A percentile compares a stretch with the other conserved stretches of the same genome.
Conservation (phyloP, 2,113 vertebrate genomes). For the Saguinus imperator region DNA sequence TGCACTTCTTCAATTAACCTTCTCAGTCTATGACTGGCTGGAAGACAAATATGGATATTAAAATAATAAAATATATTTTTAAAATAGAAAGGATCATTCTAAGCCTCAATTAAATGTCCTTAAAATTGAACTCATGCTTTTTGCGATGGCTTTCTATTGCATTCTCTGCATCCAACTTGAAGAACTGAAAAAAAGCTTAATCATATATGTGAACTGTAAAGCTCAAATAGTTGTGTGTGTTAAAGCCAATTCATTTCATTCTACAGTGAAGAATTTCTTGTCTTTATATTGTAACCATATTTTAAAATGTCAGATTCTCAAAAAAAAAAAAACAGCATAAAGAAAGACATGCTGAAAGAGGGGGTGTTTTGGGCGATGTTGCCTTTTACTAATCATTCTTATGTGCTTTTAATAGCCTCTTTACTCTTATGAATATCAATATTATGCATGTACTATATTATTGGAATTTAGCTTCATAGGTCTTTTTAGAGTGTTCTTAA, state of each 20-base stretch:
- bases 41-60: background rate
- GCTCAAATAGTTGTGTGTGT: background rate
- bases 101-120: slow-evolving; percentile 33
- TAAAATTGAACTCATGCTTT: background rate
- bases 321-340: background rate
- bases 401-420: background rate
- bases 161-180: background rate
- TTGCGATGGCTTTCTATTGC: background rate
- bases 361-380: background rate
- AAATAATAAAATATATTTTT: background rate
- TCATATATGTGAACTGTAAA: background rate
- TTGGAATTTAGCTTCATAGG: background rate
- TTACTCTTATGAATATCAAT: background rate
- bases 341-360: background rate
- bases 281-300: background rate
- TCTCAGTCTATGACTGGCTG: background rate
- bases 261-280: background rate
- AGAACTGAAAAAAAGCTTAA: background rate
- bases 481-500: background rate
- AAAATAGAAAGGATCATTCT: background rate
- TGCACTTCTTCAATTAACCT: slow-evolving; percentile 40
- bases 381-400: background rate
- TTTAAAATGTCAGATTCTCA: slow-evolving; percentile 43
- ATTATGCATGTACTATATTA: background rate
- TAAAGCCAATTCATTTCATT: background rate